These are phyloP conservation scores for Tetrao urogallus DNA, from an alignment of 2,113 vertebrate species.

Conservation along the genomic window DNA sequence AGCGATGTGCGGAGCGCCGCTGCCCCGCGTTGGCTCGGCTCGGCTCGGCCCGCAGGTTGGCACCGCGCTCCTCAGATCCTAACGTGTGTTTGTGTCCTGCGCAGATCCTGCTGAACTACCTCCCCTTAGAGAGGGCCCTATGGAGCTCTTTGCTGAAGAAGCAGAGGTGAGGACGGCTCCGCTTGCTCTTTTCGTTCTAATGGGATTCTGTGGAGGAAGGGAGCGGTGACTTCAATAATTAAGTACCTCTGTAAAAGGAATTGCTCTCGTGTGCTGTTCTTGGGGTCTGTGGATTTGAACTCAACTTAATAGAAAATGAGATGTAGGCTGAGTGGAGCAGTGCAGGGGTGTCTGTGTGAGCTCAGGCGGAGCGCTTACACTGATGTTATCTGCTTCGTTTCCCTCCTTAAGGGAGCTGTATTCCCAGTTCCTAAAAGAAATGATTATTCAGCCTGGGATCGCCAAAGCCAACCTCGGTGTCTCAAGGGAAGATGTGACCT, in stretches of 20 bases:
- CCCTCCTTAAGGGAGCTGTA: constrained; percentile 86
- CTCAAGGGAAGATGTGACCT: constrained; percentile 95
- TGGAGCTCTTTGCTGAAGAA: constrained; percentile 93
- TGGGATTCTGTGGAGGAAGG: not conserved
- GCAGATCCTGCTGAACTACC: constrained; percentile 96
- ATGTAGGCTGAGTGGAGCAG: not conserved
- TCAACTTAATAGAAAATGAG: not conserved
- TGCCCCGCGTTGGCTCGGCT: not conserved
- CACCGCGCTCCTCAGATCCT: not conserved
- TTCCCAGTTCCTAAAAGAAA: constrained; percentile 94
- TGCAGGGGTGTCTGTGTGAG: accelerated
- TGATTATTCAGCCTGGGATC: constrained; percentile 98
- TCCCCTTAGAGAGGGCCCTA: constrained; percentile 88
- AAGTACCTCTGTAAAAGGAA: not conserved
- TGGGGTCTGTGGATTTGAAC: not conserved
- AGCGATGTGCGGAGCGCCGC: not conserved
- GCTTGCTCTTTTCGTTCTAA: not conserved
- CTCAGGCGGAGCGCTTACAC: not conserved
- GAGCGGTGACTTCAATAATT: constrained; percentile 40
- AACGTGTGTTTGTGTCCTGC: not conserved
- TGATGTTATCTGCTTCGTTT: not conserved
- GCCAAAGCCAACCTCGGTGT: constrained; percentile 95
- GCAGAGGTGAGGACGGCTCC: constrained; percentile 84
- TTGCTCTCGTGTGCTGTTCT: not conserved
- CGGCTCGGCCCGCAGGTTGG: not conserved